These are phyloP conservation scores for Dione vanillae DNA, from an alignment of 2,888 invertebrate genomes.

Conservation along the genomic window DNA sequence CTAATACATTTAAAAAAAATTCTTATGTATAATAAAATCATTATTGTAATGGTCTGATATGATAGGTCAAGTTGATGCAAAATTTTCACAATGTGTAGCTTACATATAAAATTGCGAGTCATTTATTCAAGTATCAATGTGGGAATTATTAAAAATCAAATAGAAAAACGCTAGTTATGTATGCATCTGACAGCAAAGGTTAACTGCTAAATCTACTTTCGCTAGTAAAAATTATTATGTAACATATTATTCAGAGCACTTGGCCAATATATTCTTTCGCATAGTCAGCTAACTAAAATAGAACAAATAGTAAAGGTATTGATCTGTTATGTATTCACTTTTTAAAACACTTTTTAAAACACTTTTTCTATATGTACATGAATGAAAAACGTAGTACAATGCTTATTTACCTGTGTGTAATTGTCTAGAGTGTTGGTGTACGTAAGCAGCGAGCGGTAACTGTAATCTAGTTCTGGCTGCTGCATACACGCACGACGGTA, in stretches of 20 bases:
- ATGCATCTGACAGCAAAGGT: background rate
- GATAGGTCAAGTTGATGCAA: too few relatives aligned
- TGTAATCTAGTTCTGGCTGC: constrained; percentile 79
- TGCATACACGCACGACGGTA: constrained; percentile 93
- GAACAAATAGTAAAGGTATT: background rate
- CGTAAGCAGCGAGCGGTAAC: constrained; percentile 75
- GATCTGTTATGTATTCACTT: background rate
- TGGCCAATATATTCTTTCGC: background rate
- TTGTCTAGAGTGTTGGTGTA: constrained; percentile 76
- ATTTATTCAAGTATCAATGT: too few relatives aligned
- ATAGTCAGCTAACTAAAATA: background rate
- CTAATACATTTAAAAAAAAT: too few relatives aligned
- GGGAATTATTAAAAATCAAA: background rate
- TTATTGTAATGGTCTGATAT: too few relatives aligned
- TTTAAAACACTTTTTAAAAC: background rate
- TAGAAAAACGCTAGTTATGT: background rate
- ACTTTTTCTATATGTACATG: background rate
- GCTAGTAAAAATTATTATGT: background rate
- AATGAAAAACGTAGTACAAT: background rate
- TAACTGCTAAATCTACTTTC: background rate
- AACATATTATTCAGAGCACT: background rate
- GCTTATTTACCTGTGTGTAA: constrained; percentile 66
- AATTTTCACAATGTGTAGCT: too few relatives aligned
- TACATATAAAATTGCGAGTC: too few relatives aligned
- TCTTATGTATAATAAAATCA: too few relatives aligned